Conservation (phyloP, 2,113 vertebrate species). For the Isichthys henryi region DNA sequence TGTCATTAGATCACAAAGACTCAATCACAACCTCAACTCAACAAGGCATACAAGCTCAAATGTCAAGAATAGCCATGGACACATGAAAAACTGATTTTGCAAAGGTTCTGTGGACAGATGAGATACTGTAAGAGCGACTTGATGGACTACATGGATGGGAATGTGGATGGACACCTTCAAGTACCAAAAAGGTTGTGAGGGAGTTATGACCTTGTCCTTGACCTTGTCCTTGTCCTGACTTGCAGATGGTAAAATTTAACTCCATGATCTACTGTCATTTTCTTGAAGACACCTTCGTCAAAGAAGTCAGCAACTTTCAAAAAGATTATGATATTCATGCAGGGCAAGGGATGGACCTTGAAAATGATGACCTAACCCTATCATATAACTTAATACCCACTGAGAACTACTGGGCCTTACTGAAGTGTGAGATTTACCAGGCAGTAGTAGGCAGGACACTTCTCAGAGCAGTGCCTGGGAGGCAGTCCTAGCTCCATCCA, state of each 20-base stretch:
- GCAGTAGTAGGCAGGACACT: background rate
- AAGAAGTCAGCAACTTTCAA: too few relatives aligned
- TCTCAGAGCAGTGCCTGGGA: background rate
- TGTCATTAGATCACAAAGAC: background rate
- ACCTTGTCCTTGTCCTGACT: background rate
- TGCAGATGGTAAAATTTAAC: background rate
- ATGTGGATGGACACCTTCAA: background rate
- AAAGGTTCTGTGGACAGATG: background rate
- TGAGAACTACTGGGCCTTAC: background rate
- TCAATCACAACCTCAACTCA: background rate
- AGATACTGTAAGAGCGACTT: background rate
- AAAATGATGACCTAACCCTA: background rate
- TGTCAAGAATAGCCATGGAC: background rate
- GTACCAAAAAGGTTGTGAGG: background rate
- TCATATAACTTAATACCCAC: background rate
- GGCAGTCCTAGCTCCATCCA: background rate
- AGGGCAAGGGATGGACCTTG: background rate
- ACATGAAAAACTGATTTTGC: background rate
- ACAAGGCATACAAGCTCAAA: background rate
- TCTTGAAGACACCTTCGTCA: too few relatives aligned
- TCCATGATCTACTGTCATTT: background rate
- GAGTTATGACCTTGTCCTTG: background rate
- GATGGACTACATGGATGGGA: background rate
- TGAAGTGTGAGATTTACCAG: background rate
- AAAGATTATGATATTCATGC: background rate